Percentiles rank a stretch among this genome's conserved stretches.
phyloP scores from a whole-genome alignment of 2,113 vertebrate genomes.

The Thryonomys swinderianus region DNA sequence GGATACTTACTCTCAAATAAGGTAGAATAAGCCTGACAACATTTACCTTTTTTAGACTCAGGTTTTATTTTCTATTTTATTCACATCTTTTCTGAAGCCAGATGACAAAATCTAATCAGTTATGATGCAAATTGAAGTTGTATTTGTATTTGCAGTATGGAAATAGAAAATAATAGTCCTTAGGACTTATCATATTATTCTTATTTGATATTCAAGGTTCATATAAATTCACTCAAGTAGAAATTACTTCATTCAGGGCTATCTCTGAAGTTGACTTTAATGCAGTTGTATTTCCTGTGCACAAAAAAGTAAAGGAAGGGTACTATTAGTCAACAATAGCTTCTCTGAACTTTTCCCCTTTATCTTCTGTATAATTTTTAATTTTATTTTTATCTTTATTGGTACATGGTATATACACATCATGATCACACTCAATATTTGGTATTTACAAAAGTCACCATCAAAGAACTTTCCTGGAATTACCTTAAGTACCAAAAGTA shows the following conservation, averaged over 20 bases:
- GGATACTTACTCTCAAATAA: neutral
- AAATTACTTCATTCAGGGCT: neutral
- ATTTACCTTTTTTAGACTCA: neutral
- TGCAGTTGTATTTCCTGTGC: neutral
- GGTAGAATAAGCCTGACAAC: neutral
- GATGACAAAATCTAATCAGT: constrained; percentile 1
- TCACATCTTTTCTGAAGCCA: neutral
- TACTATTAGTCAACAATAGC: neutral
- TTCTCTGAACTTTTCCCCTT: neutral
- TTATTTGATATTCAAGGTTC: neutral
- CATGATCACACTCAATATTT: no score
- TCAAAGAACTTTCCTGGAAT: neutral
- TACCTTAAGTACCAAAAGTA: neutral
- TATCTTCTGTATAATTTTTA: neutral
- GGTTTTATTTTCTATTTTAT: constrained; percentile 31
- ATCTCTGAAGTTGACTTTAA: neutral
- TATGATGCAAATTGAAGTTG: neutral
- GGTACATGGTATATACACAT: no score
- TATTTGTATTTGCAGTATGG: constrained; percentile 11
- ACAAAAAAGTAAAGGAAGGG: neutral
- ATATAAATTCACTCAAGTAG: neutral
- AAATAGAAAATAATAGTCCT: constrained; percentile 4
- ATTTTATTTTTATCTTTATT: no score
- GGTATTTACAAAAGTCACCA: neutral
- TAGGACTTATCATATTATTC: constrained; percentile 6